Percentiles rank a stretch among this genome's conserved stretches.
These are phyloP conservation scores for Cabera pusaria DNA, from an alignment of 2,888 invertebrate genomes.

Conservation along the genomic window DNA sequence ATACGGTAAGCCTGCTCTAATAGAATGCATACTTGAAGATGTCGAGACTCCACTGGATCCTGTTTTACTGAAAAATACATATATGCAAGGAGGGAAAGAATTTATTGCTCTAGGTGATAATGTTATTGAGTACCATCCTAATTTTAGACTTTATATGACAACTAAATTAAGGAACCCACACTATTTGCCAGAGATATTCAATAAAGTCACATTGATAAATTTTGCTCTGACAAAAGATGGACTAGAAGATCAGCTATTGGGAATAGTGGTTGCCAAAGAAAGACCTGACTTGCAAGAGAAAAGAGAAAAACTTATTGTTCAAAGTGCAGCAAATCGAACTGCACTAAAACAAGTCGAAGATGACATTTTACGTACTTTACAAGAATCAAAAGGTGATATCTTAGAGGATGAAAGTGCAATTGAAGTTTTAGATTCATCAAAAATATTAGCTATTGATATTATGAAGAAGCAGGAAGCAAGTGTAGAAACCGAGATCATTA, in stretches of 20 bases:
- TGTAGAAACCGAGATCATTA: constrained; percentile 89
- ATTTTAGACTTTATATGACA: constrained; percentile 91
- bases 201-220: constrained; percentile 92
- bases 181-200: constrained; percentile 92
- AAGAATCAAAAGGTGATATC: constrained; percentile 93
- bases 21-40: constrained; percentile 91
- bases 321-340: constrained; percentile 91
- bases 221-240: constrained; percentile 93
- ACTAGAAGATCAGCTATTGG: constrained; percentile 91
- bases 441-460: constrained; percentile 91
- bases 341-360: constrained; percentile 94
- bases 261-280: constrained; percentile 93
- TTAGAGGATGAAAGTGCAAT: constrained; percentile 96
- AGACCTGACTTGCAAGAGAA: constrained; percentile 92
- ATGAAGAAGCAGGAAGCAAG: constrained; percentile 91
- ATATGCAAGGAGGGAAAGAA: constrained; percentile 88
- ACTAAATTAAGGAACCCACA: constrained; percentile 93
- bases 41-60: constrained; percentile 91
- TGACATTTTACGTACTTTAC: constrained; percentile 92
- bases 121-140: constrained; percentile 88
- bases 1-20: constrained; percentile 89
- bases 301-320: constrained; percentile 89
- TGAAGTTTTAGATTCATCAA: constrained; percentile 93
- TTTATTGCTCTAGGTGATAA: constrained; percentile 91
- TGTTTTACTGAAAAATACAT: constrained; percentile 88